These are phyloP conservation scores for Malacoraja senta DNA, from an alignment of 2,797 vertebrate species.

Conservation along the genomic window DNA sequence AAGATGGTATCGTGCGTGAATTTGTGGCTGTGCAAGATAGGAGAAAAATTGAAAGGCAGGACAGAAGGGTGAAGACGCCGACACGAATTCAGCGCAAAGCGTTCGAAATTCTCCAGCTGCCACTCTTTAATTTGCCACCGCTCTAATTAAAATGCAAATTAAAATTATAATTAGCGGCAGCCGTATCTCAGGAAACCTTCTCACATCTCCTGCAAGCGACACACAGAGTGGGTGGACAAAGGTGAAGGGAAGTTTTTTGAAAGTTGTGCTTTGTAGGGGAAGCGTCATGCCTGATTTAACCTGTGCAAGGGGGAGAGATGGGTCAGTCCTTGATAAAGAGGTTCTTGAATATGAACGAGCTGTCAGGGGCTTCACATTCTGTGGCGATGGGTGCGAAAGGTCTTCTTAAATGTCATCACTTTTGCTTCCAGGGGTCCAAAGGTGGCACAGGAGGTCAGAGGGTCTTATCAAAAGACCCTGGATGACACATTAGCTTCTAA, in stretches of 20 bases:
- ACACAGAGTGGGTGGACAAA: slow-evolving; percentile 52
- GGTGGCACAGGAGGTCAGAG: slow-evolving; percentile 72
- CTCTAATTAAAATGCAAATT: slow-evolving; percentile 99
- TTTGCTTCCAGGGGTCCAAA: slow-evolving; percentile 65
- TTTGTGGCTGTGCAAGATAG: slow-evolving; percentile 63
- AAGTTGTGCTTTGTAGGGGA: neutral
- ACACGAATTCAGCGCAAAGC: slow-evolving; percentile 74
- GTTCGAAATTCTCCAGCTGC: slow-evolving; percentile 99
- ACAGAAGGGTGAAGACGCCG: slow-evolving; percentile 62
- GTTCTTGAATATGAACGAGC: slow-evolving; percentile 65
- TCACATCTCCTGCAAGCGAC: slow-evolving; percentile 85
- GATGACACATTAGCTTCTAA: slow-evolving; percentile 85
- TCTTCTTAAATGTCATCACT: slow-evolving; percentile 69
- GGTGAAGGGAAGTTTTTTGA: slow-evolving; percentile 37
- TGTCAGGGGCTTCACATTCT: slow-evolving; percentile 66
- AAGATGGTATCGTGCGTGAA: slow-evolving; percentile 50
- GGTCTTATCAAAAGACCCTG: slow-evolving; percentile 81
- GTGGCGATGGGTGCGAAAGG: slow-evolving; percentile 83
- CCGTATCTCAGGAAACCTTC: slow-evolving; percentile 95
- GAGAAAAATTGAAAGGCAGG: slow-evolving; percentile 57
- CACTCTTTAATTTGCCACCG: slow-evolving; percentile 98
- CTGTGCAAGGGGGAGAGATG: slow-evolving; percentile 42
- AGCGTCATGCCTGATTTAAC: slow-evolving; percentile 34
- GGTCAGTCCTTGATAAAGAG: slow-evolving; percentile 58
- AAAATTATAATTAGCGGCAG: slow-evolving; percentile 99